Percentiles rank a stretch among this genome's conserved stretches.
Conservation (phyloP, 2,797 vertebrate species). For the Tragopan temminckii region DNA sequence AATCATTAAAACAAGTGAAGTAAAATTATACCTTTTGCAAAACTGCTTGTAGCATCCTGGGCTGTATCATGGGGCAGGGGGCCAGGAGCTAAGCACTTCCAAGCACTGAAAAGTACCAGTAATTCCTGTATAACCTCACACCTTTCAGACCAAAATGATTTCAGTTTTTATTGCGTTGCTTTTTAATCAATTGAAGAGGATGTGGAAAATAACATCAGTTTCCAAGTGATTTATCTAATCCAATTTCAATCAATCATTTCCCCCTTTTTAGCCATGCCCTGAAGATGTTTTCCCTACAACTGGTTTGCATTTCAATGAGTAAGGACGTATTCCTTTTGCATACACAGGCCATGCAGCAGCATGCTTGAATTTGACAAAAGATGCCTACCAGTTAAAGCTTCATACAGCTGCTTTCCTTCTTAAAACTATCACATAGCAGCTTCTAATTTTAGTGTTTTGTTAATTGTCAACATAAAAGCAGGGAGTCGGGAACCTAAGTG, state of each 20-base stretch:
- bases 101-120: constrained; percentile 28
- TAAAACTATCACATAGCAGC: rapidly evolving
- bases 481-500: background rate
- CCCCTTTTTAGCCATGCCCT: constrained; percentile 39
- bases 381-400: background rate
- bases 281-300: constrained; percentile 56
- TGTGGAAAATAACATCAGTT: constrained; percentile 45
- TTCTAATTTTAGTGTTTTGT: background rate
- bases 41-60: constrained; percentile 56
- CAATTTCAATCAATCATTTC: constrained; percentile 60
- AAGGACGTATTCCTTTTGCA: background rate
- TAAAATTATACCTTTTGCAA: constrained; percentile 56
- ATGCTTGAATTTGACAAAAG: background rate
- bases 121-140: constrained; percentile 58
- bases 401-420: background rate
- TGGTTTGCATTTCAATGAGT: constrained; percentile 32
- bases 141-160: background rate
- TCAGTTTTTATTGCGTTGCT: background rate
- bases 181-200: background rate
- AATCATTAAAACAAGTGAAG: constrained; percentile 53
- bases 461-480: background rate
- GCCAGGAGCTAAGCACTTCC: constrained; percentile 34
- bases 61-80: constrained; percentile 52
- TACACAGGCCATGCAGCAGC: background rate
- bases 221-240: background rate